A percentile compares a stretch with the other conserved stretches of the same genome.
phyloP scores from a whole-genome alignment of 64 coral and sea anemone species.

The Orbicella faveolata region DNA sequence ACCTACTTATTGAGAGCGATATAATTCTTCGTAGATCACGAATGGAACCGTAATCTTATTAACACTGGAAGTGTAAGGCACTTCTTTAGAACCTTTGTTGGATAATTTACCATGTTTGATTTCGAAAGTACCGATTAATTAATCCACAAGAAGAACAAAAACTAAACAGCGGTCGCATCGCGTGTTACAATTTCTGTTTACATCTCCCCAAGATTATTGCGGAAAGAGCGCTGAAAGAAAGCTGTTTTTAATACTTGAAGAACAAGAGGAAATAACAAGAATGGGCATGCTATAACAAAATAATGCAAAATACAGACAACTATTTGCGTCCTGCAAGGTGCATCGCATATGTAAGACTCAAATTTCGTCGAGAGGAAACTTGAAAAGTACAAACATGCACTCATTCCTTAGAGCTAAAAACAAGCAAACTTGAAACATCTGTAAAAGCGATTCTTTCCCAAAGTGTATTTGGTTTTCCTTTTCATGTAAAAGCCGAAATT shows the following conservation, averaged over 20 bases:
- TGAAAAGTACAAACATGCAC: neutral
- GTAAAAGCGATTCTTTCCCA: neutral
- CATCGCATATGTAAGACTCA: neutral
- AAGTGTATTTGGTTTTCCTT: neutral
- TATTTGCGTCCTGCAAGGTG: neutral
- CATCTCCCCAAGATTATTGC: constrained; percentile 26
- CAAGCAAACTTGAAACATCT: constrained; percentile 1
- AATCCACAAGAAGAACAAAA: neutral
- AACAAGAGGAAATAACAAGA: constrained; percentile 9
- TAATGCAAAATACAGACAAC: neutral
- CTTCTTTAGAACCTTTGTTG: neutral
- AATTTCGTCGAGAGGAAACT: neutral
- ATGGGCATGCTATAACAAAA: neutral
- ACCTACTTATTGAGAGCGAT: neutral
- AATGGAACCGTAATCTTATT: neutral
- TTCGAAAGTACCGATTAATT: neutral
- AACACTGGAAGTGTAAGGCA: neutral
- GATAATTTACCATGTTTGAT: neutral
- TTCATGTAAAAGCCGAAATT: constrained; percentile 2
- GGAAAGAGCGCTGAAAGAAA: constrained; percentile 13
- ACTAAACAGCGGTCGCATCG: neutral
- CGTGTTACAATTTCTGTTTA: constrained; percentile 35
- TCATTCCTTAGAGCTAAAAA: neutral
- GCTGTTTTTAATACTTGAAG: constrained; percentile 15
- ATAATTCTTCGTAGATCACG: neutral